phyloP scores from a whole-genome alignment of 2,888 invertebrate genomes.

The Prostheceraeus crozeri region DNA sequence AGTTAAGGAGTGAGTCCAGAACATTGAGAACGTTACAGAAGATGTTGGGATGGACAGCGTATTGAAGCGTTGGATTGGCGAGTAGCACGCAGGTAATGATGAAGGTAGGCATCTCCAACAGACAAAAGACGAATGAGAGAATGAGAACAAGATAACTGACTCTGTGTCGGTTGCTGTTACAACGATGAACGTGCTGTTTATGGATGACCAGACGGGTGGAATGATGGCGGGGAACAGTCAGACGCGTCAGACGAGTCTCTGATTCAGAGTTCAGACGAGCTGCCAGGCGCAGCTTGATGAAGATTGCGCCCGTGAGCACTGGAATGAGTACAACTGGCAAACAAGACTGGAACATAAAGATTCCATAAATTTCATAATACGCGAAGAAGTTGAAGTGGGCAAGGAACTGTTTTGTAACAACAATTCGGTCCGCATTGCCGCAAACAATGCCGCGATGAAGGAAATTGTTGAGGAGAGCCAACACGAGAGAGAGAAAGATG shows the following conservation, averaged over 20 bases:
- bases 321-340: slow-evolving; percentile 9
- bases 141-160: slow-evolving; percentile 5
- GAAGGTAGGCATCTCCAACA: slow-evolving; percentile 25
- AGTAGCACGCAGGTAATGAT: slow-evolving; percentile 15
- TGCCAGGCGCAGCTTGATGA: neutral
- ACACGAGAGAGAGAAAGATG: neutral
- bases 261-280: neutral
- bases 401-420: neutral
- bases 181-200: slow-evolving; percentile 12
- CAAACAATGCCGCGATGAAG: neutral
- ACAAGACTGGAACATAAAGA: slow-evolving; percentile 31
- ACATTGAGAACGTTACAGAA: slow-evolving; percentile 8
- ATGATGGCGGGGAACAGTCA: too few species aligned
- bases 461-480: slow-evolving; percentile 26
- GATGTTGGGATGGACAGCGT: slow-evolving; percentile 21
- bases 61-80: neutral
- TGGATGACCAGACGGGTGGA: too few species aligned
- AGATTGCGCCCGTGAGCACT: neutral
- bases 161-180: neutral
- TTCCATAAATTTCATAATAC: slow-evolving; percentile 26
- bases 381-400: neutral
- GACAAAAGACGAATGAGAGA: slow-evolving; percentile 21
- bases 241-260: too few species aligned
- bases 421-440: neutral
- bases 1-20: slow-evolving; percentile 17